Conservation (phyloP, 1,140 invertebrate species). For the Theocolax elegans region DNA sequence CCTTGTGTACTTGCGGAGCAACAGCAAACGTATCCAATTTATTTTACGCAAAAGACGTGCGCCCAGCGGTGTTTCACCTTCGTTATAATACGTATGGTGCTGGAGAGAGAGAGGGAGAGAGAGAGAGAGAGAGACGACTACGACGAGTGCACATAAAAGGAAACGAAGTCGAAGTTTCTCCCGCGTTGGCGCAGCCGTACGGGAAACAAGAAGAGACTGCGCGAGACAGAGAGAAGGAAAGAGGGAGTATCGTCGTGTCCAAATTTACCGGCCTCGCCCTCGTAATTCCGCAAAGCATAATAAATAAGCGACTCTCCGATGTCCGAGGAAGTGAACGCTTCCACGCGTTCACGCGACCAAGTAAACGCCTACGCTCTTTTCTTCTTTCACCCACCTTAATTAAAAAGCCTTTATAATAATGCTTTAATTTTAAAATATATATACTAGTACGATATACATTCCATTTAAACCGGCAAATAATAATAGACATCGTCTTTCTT, state of each 20-base stretch:
- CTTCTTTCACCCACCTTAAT: too few species aligned
- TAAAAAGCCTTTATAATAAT: too few species aligned
- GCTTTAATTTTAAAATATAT: too few species aligned
- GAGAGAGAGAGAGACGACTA: not conserved
- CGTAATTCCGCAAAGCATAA: conserved; percentile 24
- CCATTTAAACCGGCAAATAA: too few species aligned
- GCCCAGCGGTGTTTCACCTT: not conserved
- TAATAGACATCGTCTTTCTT: too few species aligned
- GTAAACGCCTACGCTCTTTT: not conserved
- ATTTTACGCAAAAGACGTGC: not conserved
- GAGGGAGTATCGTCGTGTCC: not conserved
- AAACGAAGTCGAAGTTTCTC: conserved; percentile 4
- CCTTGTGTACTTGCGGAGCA: too few species aligned
- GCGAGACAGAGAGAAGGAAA: not conserved
- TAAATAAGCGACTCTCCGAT: conserved; percentile 10
- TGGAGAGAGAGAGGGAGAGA: too few species aligned
- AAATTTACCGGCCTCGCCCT: conserved; percentile 24
- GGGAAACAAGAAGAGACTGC: not conserved
- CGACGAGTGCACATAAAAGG: conserved; percentile 14
- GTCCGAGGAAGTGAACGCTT: not conserved
- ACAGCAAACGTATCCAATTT: not conserved
- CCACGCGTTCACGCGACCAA: too few species aligned
- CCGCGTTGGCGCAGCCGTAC: not conserved
- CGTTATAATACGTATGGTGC: too few species aligned
- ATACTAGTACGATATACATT: too few species aligned